Conservation (phyloP, 2,797 vertebrate species). For the Sebastes taczanowskii region DNA sequence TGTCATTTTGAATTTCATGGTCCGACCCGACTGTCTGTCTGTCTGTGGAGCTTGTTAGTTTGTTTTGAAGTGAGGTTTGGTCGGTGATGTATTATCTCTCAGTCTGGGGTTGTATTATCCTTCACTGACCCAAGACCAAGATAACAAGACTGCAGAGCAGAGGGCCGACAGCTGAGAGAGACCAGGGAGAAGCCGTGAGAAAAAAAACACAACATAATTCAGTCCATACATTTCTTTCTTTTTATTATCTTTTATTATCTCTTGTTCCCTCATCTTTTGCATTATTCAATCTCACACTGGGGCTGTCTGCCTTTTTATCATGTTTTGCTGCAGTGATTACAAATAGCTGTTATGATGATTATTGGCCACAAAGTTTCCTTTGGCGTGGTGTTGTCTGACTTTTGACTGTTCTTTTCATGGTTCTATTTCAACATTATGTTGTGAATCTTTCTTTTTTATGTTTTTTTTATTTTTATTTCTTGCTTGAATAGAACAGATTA, state of each 20-base stretch:
- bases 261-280: not conserved
- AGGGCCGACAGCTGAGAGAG: not conserved
- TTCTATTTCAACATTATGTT: too few species aligned
- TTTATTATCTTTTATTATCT: not conserved
- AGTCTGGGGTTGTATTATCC: slow-evolving; percentile 10
- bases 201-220: not conserved
- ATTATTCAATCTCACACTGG: not conserved
- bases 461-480: rapidly evolving
- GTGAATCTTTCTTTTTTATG: too few species aligned
- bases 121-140: slow-evolving; percentile 19
- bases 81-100: not conserved
- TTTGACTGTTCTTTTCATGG: too few species aligned
- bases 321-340: not conserved
- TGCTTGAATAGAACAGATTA: not conserved
- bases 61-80: slow-evolving; percentile 29
- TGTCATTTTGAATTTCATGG: slow-evolving; percentile 10
- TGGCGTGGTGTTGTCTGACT: not conserved
- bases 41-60: slow-evolving; percentile 39
- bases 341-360: not conserved
- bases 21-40: not conserved
- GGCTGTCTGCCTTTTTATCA: not conserved
- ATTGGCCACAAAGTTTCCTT: not conserved
- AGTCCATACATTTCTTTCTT: not conserved
- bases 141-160: slow-evolving; percentile 25
- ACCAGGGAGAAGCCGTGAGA: not conserved